Evolutionary conservation across 2,113 vertebrate species (phyloP), one percentile per base, ranked within the genome.

Genomic region (Abramis brama): DNA sequence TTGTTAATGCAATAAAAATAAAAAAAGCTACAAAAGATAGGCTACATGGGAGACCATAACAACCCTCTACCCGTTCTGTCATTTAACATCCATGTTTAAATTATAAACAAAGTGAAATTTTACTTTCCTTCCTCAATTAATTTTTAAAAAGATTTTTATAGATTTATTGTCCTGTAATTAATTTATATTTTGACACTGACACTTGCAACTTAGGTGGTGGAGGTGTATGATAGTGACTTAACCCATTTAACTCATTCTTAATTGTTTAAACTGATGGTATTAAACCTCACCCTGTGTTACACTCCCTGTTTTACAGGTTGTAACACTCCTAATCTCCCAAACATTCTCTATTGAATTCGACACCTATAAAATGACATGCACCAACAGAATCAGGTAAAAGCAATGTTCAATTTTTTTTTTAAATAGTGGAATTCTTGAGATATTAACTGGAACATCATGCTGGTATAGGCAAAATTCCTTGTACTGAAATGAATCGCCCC

Each of bases 361-460:
- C 19, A 43, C 19, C 68, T 45, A 45, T 23, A 74, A 45, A 66
- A 66, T 17, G 15, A 30, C 27, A 66, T 33, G 2, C 15, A 0
- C 27, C 64, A 66, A 45, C 6, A 25, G 23, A 74, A 74, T 74
- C 71, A 25, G 17, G 27, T 55, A 33, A 55, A 77, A 55, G 4
- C 25, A 33, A 76, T 94, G 92, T 92, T 94, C 89, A 91, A 2
- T 33, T 92, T 93, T 93, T 93, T 92, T 87, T 82, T 7, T 1
- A 43, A 43, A 76, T 84, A 43, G 68, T 78, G 5, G 2, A 10
- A 12, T 62, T 30, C 39, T 10, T 64, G 4, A 81, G 43, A 82
- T 10, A 82, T 70, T 64, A 25, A 47, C 5, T 82, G 64, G 27
- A 47, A 45, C 25, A 82, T 66, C 30, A 5, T 79, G 33, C 52